These are phyloP conservation scores for Bombus superbus DNA, from an alignment of 1,140 invertebrate genomes.

Conservation along the genomic window DNA sequence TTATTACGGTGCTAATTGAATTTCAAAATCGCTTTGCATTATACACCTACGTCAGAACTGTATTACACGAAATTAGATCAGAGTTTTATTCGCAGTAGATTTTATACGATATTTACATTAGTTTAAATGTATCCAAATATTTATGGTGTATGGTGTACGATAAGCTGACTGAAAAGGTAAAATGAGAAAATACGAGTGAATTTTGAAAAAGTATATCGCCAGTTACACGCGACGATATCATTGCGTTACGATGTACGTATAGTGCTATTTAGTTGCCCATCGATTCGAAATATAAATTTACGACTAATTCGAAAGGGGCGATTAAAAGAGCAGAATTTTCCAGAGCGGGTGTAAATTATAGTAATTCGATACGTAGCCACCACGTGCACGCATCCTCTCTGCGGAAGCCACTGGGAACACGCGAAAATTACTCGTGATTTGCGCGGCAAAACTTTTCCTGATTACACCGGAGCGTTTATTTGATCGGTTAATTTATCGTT, in stretches of 20 bases:
- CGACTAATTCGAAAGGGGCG: not conserved
- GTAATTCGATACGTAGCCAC: not conserved
- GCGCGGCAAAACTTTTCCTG: slow-evolving; percentile 5
- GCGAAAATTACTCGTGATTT: slow-evolving; percentile 9
- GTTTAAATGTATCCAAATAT: not conserved
- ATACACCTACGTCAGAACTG: no score
- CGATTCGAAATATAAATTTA: slow-evolving; percentile 5
- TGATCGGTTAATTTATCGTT: not conserved
- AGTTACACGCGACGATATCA: not conserved
- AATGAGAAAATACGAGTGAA: not conserved
- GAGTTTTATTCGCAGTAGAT: no score
- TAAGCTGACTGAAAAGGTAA: not conserved
- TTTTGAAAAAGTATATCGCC: not conserved
- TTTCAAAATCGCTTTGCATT: no score
- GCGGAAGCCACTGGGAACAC: slow-evolving; percentile 2
- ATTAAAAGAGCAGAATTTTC: slow-evolving; percentile 35
- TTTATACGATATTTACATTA: not conserved
- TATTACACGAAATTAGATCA: no score
- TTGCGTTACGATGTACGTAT: not conserved
- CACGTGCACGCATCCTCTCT: not conserved
- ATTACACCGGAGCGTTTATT: not conserved
- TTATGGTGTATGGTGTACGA: not conserved
- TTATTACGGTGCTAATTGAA: no score
- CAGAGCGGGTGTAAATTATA: not conserved
- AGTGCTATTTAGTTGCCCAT: not conserved